These are phyloP conservation scores for Chrysodeixis includens DNA, from an alignment of 2,888 invertebrate species.

Conservation along the genomic window DNA sequence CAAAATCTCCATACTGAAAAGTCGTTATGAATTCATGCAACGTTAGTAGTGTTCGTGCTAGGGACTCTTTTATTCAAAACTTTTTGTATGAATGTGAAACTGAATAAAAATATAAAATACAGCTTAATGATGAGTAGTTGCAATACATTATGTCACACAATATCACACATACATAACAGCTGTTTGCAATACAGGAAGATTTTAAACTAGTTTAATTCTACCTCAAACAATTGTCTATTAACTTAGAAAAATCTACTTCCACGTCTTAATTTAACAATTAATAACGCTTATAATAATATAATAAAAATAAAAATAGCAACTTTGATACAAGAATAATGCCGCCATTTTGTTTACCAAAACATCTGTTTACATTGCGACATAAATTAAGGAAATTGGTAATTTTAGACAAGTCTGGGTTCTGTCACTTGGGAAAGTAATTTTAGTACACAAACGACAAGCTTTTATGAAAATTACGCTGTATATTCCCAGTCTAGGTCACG, in stretches of 20 bases:
- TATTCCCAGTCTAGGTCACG: not conserved
- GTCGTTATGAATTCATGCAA: too few relatives aligned
- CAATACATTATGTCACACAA: not conserved
- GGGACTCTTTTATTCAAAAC: too few relatives aligned
- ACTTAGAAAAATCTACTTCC: not conserved
- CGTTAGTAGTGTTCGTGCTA: too few relatives aligned
- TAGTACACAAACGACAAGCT: constrained; percentile 4
- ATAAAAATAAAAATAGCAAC: not conserved
- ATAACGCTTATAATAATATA: not conserved
- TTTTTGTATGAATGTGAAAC: too few relatives aligned
- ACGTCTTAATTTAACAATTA: not conserved
- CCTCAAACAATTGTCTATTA: constrained; percentile 2
- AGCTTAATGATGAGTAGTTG: too few relatives aligned
- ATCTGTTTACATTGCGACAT: constrained; percentile 13
- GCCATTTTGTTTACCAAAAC: not conserved
- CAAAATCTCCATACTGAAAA: too few relatives aligned
- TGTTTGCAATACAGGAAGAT: not conserved
- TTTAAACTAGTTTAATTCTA: not conserved
- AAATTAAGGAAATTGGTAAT: constrained; percentile 25
- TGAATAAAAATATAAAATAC: too few relatives aligned
- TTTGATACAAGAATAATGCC: constrained; percentile 11
- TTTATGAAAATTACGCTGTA: constrained; percentile 4
- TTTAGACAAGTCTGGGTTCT: constrained; percentile 16
- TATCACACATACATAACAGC: not conserved
- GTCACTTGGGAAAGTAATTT: constrained; percentile 31